Percentiles rank a stretch among this genome's conserved stretches.
Evolutionary conservation across 92 coral and sea anemone genomes (phyloP).

Genomic region (Scolanthus callimorphus): DNA sequence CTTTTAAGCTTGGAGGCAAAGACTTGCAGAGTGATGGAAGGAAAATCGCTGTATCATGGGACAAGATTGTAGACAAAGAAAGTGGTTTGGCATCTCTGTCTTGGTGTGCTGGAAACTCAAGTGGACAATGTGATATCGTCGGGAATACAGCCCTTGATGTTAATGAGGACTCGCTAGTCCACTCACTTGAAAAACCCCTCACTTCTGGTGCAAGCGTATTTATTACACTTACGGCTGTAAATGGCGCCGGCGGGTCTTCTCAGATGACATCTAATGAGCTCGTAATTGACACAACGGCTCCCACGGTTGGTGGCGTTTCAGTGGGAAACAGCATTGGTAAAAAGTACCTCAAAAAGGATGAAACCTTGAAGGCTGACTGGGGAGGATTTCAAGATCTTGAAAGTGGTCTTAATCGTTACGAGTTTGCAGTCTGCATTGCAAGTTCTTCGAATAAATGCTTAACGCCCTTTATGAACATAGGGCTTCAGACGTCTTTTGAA

Average conservation of each 20-base stretch:
- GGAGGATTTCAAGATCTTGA: slow-evolving; percentile 78
- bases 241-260: slow-evolving; percentile 76
- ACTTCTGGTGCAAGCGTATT: slow-evolving; percentile 54
- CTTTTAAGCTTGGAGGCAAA: slow-evolving; percentile 1
- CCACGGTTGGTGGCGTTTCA: slow-evolving; percentile 51
- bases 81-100: slow-evolving; percentile 52
- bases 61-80: slow-evolving; percentile 40
- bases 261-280: slow-evolving; percentile 39
- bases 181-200: slow-evolving; percentile 50
- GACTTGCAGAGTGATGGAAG: slow-evolving; percentile 40
- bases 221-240: slow-evolving; percentile 52
- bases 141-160: slow-evolving; percentile 43
- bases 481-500: slow-evolving; percentile 34
- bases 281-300: slow-evolving; percentile 72
- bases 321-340: slow-evolving; percentile 55
- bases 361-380: slow-evolving; percentile 62
- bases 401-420: slow-evolving; percentile 72
- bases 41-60: slow-evolving; percentile 53
- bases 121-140: slow-evolving; percentile 40
- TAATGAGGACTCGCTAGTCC: not conserved
- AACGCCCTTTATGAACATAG: slow-evolving; percentile 54
- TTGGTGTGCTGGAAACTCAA: slow-evolving; percentile 66
- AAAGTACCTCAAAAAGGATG: slow-evolving; percentile 51
- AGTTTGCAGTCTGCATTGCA: slow-evolving; percentile 72
- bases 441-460: slow-evolving; percentile 45